These are phyloP conservation scores for Acanthopleura granulata DNA, from an alignment of 2,888 invertebrate genomes.

Conservation along the genomic window DNA sequence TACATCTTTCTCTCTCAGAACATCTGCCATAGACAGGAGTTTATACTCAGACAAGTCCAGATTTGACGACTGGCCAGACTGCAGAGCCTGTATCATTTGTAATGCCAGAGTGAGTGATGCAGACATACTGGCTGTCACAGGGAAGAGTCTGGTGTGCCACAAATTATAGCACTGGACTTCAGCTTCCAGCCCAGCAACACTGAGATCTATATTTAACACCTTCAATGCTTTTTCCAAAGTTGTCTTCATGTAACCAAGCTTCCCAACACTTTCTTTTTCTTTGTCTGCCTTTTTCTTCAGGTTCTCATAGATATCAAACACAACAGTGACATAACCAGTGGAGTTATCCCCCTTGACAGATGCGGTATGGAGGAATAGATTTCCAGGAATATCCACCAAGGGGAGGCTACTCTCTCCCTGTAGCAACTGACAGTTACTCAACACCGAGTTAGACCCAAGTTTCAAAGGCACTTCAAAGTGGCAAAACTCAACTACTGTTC, in stretches of 20 bases:
- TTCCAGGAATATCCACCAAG: slow-evolving; percentile 42
- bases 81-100: slow-evolving; percentile 31
- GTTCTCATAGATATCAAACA: slow-evolving; percentile 60
- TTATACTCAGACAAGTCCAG: slow-evolving; percentile 27
- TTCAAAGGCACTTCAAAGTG: slow-evolving; percentile 57
- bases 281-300: slow-evolving; percentile 54
- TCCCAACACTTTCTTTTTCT: slow-evolving; percentile 17
- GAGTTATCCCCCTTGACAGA: slow-evolving; percentile 41
- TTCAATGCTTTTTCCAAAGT: not conserved
- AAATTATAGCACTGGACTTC: slow-evolving; percentile 34
- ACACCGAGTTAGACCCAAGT: slow-evolving; percentile 58
- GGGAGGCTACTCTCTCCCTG: slow-evolving; percentile 17
- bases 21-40: slow-evolving; percentile 50
- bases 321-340: slow-evolving; percentile 58
- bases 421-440: slow-evolving; percentile 65
- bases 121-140: slow-evolving; percentile 47
- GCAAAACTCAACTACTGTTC: slow-evolving; percentile 68
- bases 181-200: not conserved
- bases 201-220: not conserved
- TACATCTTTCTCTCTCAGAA: slow-evolving; percentile 51
- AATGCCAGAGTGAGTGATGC: slow-evolving; percentile 49
- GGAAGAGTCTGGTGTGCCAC: slow-evolving; percentile 60
- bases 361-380: slow-evolving; percentile 64
- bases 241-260: slow-evolving; percentile 10
- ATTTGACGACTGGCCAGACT: slow-evolving; percentile 27